Evolutionary conservation across 1,140 invertebrate genomes (phyloP).

Genomic region (Drosophila ficusphila): DNA sequence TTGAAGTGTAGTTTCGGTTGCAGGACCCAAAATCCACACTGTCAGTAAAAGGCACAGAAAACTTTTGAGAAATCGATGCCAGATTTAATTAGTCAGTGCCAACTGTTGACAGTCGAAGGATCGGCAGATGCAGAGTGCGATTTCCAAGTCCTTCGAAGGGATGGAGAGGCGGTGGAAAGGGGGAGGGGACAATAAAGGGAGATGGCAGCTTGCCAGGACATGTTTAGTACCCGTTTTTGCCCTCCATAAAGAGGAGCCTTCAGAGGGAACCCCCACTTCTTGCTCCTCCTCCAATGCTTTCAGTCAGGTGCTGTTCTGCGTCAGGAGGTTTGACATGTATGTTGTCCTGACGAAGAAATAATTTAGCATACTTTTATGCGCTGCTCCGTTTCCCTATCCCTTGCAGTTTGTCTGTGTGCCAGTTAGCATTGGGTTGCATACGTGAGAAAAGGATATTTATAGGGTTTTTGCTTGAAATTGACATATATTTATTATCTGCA

Average conservation of each 20-base stretch:
- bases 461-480: not conserved
- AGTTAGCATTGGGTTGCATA: constrained; percentile 13
- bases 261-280: not conserved
- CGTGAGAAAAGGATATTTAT: not conserved
- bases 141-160: constrained; percentile 12
- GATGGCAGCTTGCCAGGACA: constrained; percentile 46
- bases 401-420: not conserved
- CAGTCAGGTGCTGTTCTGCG: constrained; percentile 12
- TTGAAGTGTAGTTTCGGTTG: not conserved
- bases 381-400: not conserved
- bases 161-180: not conserved
- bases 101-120: constrained; percentile 34
- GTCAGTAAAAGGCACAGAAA: not conserved
- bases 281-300: not conserved
- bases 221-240: constrained; percentile 35
- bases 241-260: constrained; percentile 35
- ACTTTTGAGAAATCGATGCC: constrained; percentile 35
- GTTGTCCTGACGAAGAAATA: constrained; percentile 39
- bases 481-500: not conserved
- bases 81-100: constrained; percentile 48
- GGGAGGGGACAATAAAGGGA: constrained; percentile 22
- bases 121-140: constrained; percentile 32
- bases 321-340: constrained; percentile 14
- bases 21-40: not conserved
- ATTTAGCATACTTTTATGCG: constrained; percentile 52